These are phyloP conservation scores for Oncorhynchus clarkii DNA, from an alignment of 2,113 vertebrate genomes.

Conservation along the genomic window DNA sequence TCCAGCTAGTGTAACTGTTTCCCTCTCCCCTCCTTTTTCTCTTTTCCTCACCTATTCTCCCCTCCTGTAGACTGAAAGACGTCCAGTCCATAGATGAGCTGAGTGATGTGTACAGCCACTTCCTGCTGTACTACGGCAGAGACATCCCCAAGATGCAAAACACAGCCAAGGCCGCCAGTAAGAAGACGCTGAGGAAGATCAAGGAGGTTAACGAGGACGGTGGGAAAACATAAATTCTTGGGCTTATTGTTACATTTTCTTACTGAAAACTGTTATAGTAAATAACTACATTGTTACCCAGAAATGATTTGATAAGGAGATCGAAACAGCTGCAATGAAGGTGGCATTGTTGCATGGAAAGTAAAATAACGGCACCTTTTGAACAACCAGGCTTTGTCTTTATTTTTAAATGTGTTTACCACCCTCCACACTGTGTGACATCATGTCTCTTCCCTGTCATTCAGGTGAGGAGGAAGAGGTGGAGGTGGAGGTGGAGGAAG, in stretches of 20 bases:
- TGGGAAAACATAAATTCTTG: conserved; percentile 37
- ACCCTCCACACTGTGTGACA: no score
- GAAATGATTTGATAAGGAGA: no score
- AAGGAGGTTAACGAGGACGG: conserved; percentile 84
- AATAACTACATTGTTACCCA: no score
- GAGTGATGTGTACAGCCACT: conserved; percentile 95
- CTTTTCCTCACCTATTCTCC: neutral
- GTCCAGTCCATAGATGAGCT: conserved; percentile 96
- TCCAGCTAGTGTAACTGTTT: no score
- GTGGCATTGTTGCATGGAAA: no score
- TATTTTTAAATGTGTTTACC: no score
- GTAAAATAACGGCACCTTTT: no score
- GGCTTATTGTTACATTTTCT: no score
- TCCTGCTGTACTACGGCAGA: conserved; percentile 94
- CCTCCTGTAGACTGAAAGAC: conserved; percentile 83
- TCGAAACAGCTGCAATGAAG: no score
- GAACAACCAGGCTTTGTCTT: no score
- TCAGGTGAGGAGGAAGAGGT: conserved; percentile 73
- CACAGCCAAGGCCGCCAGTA: conserved; percentile 79
- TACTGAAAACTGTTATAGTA: no score
- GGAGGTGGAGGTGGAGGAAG: conserved; percentile 79
- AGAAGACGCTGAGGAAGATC: conserved; percentile 83
- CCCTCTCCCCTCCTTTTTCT: neutral
- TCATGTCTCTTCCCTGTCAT: no score
- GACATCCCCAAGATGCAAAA: conserved; percentile 99